Evolutionary conservation across 2,888 invertebrate species (phyloP), one percentile per base, ranked within the genome.

Genomic region (Eristalinus aeneus): DNA sequence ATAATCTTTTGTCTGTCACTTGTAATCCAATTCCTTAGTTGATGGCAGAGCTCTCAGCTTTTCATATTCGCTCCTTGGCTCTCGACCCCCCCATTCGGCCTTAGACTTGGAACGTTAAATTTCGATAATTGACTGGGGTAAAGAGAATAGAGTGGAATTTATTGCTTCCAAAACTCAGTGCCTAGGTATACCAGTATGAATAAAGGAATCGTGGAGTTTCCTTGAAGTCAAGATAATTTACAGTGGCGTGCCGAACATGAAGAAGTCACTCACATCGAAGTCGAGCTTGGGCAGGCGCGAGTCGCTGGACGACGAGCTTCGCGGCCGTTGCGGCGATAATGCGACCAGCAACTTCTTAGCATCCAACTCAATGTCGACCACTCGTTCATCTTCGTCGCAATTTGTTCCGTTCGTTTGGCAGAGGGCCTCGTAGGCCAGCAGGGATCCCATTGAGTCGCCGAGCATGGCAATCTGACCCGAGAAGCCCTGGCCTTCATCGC

Each of bases 191-290:
- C n/a, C n/a, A n/a, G n/a, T n/a, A n/a, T n/a, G n/a, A n/a, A n/a
- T n/a, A n/a, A n/a, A n/a, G n/a, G 97, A 96, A 90, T 97, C 97
- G 23, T 96, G 95, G 88, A 97, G 94, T 93, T 97, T 97, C 89
- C 99, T 94, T 89, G 98, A 97, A 34, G 99, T 98, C 89, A 99
- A 94, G 58, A 99, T 97, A 87, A 99, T 94, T 9, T 98, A 97
- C 46, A 99, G 93, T 1, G 99, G 99, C 91, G 98, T 98, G 34
- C 99, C 99, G 91, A 99, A 98, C 95, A 98, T 97, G 92, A 99
- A 99, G 90, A 99, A 97, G 90, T 99, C 98, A 73, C 95, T 95
- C 9, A 99, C 97, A 91, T 99, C 98, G 93, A 99, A 99, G 86
- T 98, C 98, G 89, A 99, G 94, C 92, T 96, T 97, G 61, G 94